Evolutionary conservation across 2,113 vertebrate species (phyloP), one percentile per base, ranked within the genome.

Genomic region (Irena cyanogastra): DNA sequence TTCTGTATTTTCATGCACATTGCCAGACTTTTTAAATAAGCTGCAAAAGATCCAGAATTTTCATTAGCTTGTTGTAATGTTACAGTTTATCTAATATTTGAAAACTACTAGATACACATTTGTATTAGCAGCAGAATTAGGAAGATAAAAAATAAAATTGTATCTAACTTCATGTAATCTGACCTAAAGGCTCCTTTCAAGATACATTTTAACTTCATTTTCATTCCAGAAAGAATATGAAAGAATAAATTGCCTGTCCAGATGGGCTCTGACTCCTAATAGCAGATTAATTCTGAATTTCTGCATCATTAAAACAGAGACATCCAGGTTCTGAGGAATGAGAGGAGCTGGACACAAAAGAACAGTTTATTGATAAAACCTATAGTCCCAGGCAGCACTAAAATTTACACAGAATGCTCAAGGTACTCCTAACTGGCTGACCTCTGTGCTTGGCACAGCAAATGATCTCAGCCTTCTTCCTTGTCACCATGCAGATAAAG

Each of bases 1-100:
- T 72, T 74, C 90, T 92, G 52, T 88, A 94, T 72, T 97, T 76
- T 89, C 96, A 95, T 95, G 95, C 13, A 31, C 94, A 85, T 41
- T 96, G 72, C 81, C 92, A 90, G 97, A 82, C 83, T 83, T 89
- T 95, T 97, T 98, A 97, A 99, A 99, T 97, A 99, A 98, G 83
- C 99, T 99, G 94, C 19, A 97, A 95, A 89, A 94, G 68, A 88
- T 30, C 63, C 26, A 88, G 26, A 65, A 89, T 70, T 87, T 52
- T 33, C 13, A 63, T 89, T 60, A 91, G n/a, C 68, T 79, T 72
- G 4, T 57, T 77, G 53, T 22, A 70, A 82, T 24, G 42, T 17
- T 74, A 79, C 16, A 52, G 8, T 87, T 83, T 77, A 39, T 72
- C 41, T 56, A 72, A 64, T 33, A 78, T 61, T 86, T 90, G 10